Evolutionary conservation across 1,140 invertebrate species (phyloP), one percentile per base, ranked within the genome.

Genomic region (Lysiphlebus fabarum): DNA sequence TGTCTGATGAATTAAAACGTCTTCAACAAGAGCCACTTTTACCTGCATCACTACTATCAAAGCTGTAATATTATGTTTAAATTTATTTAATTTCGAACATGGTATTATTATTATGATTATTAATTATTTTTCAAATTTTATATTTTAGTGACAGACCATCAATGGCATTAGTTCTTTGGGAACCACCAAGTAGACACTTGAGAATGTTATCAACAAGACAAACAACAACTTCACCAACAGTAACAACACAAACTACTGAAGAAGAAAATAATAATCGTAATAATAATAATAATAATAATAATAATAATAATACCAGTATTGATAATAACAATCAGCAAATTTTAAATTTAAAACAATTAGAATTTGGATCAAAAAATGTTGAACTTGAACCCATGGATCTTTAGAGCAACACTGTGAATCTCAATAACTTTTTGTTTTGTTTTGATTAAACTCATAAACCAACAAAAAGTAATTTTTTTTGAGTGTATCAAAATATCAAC

Each of bases 111-210:
- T 40, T 6, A 8, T 4, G 5, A 40, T 7, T 3, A 40, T 40
- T 40, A 40, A 8, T 40, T 3, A 11, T 7, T 1, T 11, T 1
- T 40, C 1, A 40, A 40, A 42, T 60, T 6, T 37, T 71, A 49
- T 50, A 40, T 74, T 77, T 63, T 65, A 81, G 79, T 65, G 85
- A 88, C 61, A 84, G 86, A 67, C 88, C 87, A 8, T 87, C 87
- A 68, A 90, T 88, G 78, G 89, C 88, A 44, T 67, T 91, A 64
- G 86, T 91, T 5, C 81, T 90, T 5, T 91, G 89, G 89, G 84
- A 88, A 70, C 88, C 88, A 4, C 83, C 85, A 40, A 82, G 82
- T 11, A 82, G 82, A 58, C 77, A 84, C 61, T 65, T 84, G 37
- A 75, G 77, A 34, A 50, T 75, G n/a, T 60, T 76, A 6, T 55